Evolutionary conservation across 2,797 vertebrate genomes (phyloP), one percentile per base, ranked within the genome.

Genomic region (Mormyrops boulengeri): DNA sequence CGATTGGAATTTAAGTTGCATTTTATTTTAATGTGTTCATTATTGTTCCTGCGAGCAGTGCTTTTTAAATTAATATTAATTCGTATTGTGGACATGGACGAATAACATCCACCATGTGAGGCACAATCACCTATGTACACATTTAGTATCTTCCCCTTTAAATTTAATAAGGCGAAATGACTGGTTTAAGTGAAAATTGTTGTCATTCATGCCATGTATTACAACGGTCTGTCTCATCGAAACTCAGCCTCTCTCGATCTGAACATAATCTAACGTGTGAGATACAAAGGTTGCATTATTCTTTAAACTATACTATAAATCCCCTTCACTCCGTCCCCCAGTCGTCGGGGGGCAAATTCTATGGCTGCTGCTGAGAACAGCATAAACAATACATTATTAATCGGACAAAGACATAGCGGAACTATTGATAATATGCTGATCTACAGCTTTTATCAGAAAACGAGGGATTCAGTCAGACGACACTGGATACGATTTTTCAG

Each of bases 381-480:
- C 88, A 88, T 34, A 90, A 91, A 89, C 90, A 89, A 80, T 44
- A 19, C 82, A 90, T 85, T 90, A 89, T 90, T 89, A 88, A 90
- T 88, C 88, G 34, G n/a, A 80, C 86, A 82, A 88, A 89, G 73
- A 84, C 85, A 47, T 62, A 11, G 49, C 49, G 7, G 17, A 87
- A 87, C 85, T 44, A 88, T 80, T 88, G 69, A 89, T 88, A 62
- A 47, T 62, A 26, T 38, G 12, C 86, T 60, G 38, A 30, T 55
- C 19, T 47, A 30, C 50, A 12, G 34, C 73, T 82, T 85, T 80
- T 34, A 34, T 62, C 55, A 55, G 73, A 62, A 62, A 85, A 62
- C 80, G 44, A 80, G 22, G 55, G 47, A 26, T 88, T 62, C 22
- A 73, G 41, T 41, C 55, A 89, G 52, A 12, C 38, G 17, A 85